Evolutionary conservation across 2,888 invertebrate genomes (phyloP), one percentile per base, ranked within the genome.

Genomic region (Lasioglossum pauxillum): DNA sequence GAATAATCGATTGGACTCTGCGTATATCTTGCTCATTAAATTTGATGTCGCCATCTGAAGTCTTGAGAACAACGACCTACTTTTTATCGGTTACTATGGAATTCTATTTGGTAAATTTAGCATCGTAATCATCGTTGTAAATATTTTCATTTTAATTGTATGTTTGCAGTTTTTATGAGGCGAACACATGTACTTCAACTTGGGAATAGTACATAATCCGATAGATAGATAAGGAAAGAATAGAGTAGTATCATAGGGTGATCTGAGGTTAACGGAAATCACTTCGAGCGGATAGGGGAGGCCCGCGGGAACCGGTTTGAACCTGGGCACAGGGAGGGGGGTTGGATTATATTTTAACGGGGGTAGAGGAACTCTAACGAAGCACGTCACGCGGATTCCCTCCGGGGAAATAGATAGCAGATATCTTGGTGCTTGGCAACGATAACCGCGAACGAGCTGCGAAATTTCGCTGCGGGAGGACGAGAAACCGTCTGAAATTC

Each of bases 371-470:
- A 31, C 31, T 64, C 16, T 64, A 64, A 64, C 64, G 64, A 64
- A 31, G 64, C 64, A 31, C 64, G 64, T 64, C 31, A 64, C 31
- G 53, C 23, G 57, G 46, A 81, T 60, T 64, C 85, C 85, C 81
- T 2, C 14, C 46, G 76, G 85, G 35, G 67, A 60, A 76, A 85
- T 86, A 81, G 81, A 85, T 79, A 78, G 60, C 8, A 78, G 78
- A 73, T 82, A 80, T 77, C 76, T 77, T 69, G 76, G 75, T 57
- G 35, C 23, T 12, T 35, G 31, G 49, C 64, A 27, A 16, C 60
- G 78, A 85, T 85, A 85, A 85, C 84, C 78, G 64, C 75, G 75
- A 79, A 73, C 84, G 78, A 85, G 84, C 78, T 79, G 72, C 72
- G 67, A 84, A 79, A 85, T 85, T 84, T 84, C 78, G 53, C 38